Base-by-base conservation (phyloP, 2,113 vertebrate genomes). In the Dipodomys stephensi region DNA sequence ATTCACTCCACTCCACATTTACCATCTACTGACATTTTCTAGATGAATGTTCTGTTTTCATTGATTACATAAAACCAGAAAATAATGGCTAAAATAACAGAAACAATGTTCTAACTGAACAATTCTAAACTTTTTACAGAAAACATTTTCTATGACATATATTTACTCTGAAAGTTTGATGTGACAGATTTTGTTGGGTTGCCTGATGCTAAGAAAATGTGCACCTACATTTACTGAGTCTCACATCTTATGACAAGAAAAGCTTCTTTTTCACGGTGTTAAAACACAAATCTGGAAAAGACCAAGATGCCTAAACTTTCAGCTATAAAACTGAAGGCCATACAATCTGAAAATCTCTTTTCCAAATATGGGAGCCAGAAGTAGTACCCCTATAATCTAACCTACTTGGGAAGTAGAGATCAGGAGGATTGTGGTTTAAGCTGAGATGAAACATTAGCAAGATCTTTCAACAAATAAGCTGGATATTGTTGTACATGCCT, bases 91-190 rank as follows among this genome's bases (percentile, higher is more conserved):
- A 28, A 64, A 86, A 73, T 46, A 64, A 62, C 30, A 7, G 69
- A 73, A 89, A 57, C 44, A 72, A 72, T 90, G 19, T 28, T 87
- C 15, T 27, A 46, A 46, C 27, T 73, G 73, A 91, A 79, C 79
- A 86, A 85, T 65, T 35, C 46, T 20, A 90, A 76, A 94, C 16
- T 80, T 88, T 49, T n/a, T 69, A 22, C 30, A 77, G 4, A 49
- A 32, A 82, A 60, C 35, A 67, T 44, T 79, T 93, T 68, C 12
- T 39, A 35, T 81, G 46, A 30, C 74, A 46, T 32, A 67, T 6
- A 23, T 67, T 91, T 83, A 32, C 30, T 90, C 78, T 62, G 30
- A 39, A 89, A 83, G 32, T 25, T 87, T 94, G 78, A 64, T 30
- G 8, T 67, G 68, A 64, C 67, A 11, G 25, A 74, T 39, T 88